A percentile compares a stretch with the other conserved stretches of the same genome.
Evolutionary conservation across 2,797 vertebrate genomes (phyloP).

Genomic region (Falco novaeseelandiae): DNA sequence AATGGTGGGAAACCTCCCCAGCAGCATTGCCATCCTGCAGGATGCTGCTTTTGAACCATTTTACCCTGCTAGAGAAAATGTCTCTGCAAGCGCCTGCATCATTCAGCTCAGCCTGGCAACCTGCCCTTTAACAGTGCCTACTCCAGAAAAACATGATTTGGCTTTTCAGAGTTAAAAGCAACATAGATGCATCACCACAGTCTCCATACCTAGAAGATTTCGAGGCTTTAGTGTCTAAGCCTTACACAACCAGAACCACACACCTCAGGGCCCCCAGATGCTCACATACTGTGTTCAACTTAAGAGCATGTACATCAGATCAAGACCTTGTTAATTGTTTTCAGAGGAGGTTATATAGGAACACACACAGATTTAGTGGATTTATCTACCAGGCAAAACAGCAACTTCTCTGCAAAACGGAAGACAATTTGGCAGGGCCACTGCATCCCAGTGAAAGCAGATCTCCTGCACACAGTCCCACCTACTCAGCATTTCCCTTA

Average conservation of each 20-base stretch:
- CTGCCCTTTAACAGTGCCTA: fast-evolving
- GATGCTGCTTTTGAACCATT: not conserved
- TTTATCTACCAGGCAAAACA: not conserved
- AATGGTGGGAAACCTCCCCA: fast-evolving
- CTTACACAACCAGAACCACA: fast-evolving
- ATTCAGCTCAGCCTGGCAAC: not conserved
- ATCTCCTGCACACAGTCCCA: not conserved
- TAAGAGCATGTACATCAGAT: not conserved
- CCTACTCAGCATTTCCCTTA: not conserved
- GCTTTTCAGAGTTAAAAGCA: not conserved
- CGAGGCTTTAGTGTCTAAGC: not conserved
- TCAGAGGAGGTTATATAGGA: not conserved
- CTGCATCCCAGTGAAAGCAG: not conserved
- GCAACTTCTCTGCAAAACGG: not conserved
- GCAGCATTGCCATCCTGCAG: not conserved
- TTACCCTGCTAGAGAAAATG: fast-evolving
- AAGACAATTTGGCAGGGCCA: too few relatives aligned
- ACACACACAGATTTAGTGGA: fast-evolving
- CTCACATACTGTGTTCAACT: too few relatives aligned
- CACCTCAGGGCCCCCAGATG: not conserved
- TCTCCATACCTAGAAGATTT: not conserved
- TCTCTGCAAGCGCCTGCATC: too few relatives aligned
- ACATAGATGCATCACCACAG: not conserved
- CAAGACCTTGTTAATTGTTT: not conserved
- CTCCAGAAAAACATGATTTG: not conserved